A percentile compares a stretch with the other conserved stretches of the same genome.
These are phyloP conservation scores for Hylyphantes graminicola DNA, from an alignment of 1,140 invertebrate species.

Conservation along the genomic window DNA sequence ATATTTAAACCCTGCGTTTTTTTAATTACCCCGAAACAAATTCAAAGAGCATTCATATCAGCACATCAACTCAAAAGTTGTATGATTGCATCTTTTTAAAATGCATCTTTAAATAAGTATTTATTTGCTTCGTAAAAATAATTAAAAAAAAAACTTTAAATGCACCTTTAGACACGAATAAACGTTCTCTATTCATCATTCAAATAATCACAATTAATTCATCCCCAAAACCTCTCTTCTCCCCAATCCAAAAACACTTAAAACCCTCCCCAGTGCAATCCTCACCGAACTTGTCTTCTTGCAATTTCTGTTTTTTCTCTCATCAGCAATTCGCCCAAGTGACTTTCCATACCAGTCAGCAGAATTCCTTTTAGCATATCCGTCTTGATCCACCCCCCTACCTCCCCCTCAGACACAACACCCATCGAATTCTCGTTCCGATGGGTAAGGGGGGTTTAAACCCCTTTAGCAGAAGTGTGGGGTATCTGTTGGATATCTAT, in stretches of 20 bases:
- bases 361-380: slow-evolving; percentile 58
- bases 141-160: too few relatives aligned
- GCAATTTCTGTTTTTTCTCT: slow-evolving; percentile 51
- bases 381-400: slow-evolving; percentile 33
- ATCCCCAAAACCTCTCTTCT: slow-evolving; percentile 11
- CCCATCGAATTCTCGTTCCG: neutral
- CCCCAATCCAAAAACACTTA: slow-evolving; percentile 55
- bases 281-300: slow-evolving; percentile 43
- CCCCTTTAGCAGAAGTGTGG: slow-evolving; percentile 40
- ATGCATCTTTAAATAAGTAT: too few relatives aligned
- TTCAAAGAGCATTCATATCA: too few relatives aligned
- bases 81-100: too few relatives aligned
- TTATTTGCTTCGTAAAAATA: too few relatives aligned
- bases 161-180: too few relatives aligned
- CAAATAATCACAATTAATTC: slow-evolving; percentile 24
- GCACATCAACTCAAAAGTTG: too few relatives aligned
- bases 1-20: too few relatives aligned
- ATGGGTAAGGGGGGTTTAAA: slow-evolving; percentile 23
- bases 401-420: neutral
- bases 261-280: slow-evolving; percentile 47
- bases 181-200: too few relatives aligned
- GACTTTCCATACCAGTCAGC: slow-evolving; percentile 57
- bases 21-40: too few relatives aligned
- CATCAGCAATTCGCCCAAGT: slow-evolving; percentile 55
- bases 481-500: slow-evolving; percentile 49